phyloP scores from a whole-genome alignment of 2,888 invertebrate genomes.

The Autographa gamma region DNA sequence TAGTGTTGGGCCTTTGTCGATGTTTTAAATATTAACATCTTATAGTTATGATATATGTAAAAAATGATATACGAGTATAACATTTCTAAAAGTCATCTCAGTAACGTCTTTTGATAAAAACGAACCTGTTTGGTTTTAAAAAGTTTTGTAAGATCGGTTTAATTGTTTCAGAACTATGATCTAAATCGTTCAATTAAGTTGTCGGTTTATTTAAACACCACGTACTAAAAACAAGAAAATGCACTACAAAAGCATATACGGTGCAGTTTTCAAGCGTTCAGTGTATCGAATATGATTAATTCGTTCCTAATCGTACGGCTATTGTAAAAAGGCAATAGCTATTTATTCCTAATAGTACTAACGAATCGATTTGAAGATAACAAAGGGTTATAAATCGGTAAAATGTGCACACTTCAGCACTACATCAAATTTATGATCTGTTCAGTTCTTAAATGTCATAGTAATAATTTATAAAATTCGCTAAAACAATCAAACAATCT shows the following conservation, averaged over 20 bases:
- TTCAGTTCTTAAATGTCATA: no score
- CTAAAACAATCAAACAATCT: neutral
- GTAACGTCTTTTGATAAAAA: no score
- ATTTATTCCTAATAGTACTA: neutral
- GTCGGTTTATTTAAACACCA: neutral
- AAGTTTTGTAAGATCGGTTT: no score
- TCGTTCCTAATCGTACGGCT: neutral
- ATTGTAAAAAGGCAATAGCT: neutral
- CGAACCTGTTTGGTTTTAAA: no score
- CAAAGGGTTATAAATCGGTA: no score
- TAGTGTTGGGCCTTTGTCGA: slow-evolving; percentile 18
- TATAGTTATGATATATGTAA: neutral
- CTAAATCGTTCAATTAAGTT: neutral
- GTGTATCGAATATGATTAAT: neutral
- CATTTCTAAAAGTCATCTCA: no score
- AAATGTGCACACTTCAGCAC: no score
- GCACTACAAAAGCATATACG: no score
- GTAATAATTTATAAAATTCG: neutral
- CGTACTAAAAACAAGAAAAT: neutral
- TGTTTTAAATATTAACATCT: neutral
- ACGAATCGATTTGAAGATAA: no score
- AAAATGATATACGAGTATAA: no score
- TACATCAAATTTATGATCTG: no score
- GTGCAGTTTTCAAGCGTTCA: neutral
- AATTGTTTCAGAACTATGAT: no score